These are phyloP conservation scores for Heliconius sara DNA, from an alignment of 2,888 invertebrate species.

Conservation along the genomic window DNA sequence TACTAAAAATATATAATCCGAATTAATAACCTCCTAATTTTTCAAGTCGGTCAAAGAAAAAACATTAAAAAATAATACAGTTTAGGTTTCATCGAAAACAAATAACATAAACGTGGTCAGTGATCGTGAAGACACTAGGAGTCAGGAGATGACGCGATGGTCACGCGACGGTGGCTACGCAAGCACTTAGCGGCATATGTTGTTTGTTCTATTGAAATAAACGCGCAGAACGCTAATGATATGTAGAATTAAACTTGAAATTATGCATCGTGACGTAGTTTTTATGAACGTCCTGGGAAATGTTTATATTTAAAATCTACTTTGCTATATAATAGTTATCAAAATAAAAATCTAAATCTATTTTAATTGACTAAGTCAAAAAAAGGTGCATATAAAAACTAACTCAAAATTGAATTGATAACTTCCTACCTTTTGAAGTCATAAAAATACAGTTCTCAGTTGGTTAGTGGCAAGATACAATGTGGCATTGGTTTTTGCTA, in stretches of 20 bases:
- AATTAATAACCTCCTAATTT: too few relatives aligned
- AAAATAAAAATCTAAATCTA: too few relatives aligned
- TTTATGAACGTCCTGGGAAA: too few relatives aligned
- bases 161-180: constrained; percentile 36
- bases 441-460: not conserved
- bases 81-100: constrained; percentile 20
- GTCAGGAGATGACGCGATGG: constrained; percentile 25
- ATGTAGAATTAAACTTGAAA: constrained; percentile 17
- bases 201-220: constrained; percentile 30
- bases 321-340: not conserved
- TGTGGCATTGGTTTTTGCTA: too few relatives aligned
- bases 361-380: not conserved
- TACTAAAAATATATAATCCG: not conserved
- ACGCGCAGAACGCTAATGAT: constrained; percentile 19
- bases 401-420: not conserved
- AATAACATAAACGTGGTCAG: constrained; percentile 32
- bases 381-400: not conserved
- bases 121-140: constrained; percentile 14
- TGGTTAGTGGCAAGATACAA: too few relatives aligned
- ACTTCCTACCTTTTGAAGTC: not conserved
- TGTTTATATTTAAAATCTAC: not conserved
- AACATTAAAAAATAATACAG: not conserved
- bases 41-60: too few relatives aligned
- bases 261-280: not conserved
- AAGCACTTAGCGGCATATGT: constrained; percentile 22